phyloP scores from a whole-genome alignment of 1,140 invertebrate species.

The Luehdorfia chinensis region DNA sequence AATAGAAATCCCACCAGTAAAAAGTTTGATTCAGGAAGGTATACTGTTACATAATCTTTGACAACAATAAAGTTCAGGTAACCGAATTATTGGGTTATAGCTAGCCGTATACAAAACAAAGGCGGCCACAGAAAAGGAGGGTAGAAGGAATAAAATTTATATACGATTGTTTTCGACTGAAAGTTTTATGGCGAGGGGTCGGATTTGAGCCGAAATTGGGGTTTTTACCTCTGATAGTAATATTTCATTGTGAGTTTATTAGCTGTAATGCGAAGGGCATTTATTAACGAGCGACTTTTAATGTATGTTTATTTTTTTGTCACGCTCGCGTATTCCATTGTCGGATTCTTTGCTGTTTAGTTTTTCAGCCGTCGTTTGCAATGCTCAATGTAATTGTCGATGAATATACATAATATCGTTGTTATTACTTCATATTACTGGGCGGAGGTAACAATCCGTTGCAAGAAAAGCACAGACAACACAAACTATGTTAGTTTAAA shows the following conservation, averaged over 20 bases:
- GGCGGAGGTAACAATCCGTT: too few species aligned
- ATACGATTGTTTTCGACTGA: conserved; percentile 31
- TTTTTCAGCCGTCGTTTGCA: background rate
- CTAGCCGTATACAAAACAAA: conserved; percentile 21
- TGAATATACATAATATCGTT: background rate
- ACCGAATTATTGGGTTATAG: conserved; percentile 32
- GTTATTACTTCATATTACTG: background rate
- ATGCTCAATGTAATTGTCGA: background rate
- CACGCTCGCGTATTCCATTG: background rate
- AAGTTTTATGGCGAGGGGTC: conserved; percentile 39
- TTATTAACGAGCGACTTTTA: conserved; percentile 35
- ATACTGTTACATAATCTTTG: conserved; percentile 8
- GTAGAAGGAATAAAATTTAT: conserved; percentile 36
- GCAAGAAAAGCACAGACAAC: too few species aligned
- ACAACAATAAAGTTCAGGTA: conserved; percentile 31
- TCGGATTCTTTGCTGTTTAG: background rate
- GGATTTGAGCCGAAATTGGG: conserved; percentile 29
- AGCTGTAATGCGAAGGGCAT: conserved; percentile 33
- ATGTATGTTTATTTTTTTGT: conserved; percentile 19
- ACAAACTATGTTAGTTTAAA: too few species aligned
- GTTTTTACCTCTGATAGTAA: conserved; percentile 34
- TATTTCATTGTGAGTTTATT: conserved; percentile 46
- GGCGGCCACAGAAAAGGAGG: conserved; percentile 9
- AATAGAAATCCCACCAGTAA: too few species aligned
- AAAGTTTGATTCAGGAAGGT: too few species aligned